These are phyloP conservation scores for Papilio machaon DNA, from an alignment of 1,140 invertebrate genomes.

Conservation along the genomic window DNA sequence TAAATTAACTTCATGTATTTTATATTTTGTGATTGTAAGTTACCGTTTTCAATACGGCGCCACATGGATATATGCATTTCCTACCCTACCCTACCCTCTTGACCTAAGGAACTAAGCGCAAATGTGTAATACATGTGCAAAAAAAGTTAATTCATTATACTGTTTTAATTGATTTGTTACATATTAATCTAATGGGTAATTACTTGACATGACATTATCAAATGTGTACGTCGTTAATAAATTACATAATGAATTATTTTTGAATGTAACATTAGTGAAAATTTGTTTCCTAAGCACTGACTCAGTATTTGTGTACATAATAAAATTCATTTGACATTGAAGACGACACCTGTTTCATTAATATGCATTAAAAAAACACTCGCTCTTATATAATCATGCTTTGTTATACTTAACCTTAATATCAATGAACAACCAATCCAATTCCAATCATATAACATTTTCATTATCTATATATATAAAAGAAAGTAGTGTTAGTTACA, in stretches of 20 bases:
- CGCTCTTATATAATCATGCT: background rate
- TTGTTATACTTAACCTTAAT: background rate
- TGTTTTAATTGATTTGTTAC: too few species aligned
- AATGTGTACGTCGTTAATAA: background rate
- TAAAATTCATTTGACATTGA: constrained; percentile 5
- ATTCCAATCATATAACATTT: background rate
- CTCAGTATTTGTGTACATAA: background rate
- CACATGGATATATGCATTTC: too few species aligned
- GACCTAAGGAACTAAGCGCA: too few species aligned
- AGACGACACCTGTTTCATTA: background rate
- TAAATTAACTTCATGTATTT: background rate
- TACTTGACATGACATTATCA: background rate
- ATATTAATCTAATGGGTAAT: too few species aligned
- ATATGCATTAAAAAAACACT: background rate
- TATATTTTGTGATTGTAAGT: too few species aligned
- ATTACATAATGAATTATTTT: background rate
- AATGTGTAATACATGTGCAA: too few species aligned
- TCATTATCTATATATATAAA: too few species aligned
- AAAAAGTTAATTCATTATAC: background rate
- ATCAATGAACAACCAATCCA: background rate
- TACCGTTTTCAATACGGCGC: too few species aligned
- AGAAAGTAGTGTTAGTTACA: too few species aligned
- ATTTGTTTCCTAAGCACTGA: background rate
- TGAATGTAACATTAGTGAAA: background rate
- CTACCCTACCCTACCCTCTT: too few species aligned